These are phyloP conservation scores for Octonoba sinensis DNA, from an alignment of 2,888 invertebrate genomes.

Conservation along the genomic window DNA sequence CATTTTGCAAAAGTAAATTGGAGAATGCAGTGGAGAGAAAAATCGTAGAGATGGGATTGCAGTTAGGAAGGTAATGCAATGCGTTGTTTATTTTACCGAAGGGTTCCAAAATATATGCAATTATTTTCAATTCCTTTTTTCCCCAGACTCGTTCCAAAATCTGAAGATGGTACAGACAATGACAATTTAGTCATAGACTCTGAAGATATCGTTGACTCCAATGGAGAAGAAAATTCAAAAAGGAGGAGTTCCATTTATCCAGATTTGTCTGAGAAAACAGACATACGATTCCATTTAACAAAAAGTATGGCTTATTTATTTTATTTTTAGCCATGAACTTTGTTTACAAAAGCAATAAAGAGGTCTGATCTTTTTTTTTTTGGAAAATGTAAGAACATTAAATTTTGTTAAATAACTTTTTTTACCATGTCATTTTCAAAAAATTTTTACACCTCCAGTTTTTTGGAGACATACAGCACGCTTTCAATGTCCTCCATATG, in stretches of 20 bases:
- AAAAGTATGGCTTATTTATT: constrained; percentile 64
- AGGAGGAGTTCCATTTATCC: constrained; percentile 44
- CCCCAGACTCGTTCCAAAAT: constrained; percentile 28
- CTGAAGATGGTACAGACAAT: constrained; percentile 32
- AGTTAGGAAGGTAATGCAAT: constrained; percentile 68
- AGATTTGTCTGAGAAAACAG: constrained; percentile 67
- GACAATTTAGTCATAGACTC: constrained; percentile 65
- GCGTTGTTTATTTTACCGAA: background rate
- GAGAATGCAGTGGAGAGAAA: constrained; percentile 71
- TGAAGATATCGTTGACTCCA: constrained; percentile 60
- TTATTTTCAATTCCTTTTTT: constrained; percentile 1
- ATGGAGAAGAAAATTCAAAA: constrained; percentile 22
- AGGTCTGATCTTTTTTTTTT: no score
- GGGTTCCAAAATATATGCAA: background rate
- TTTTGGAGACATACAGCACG: no score
- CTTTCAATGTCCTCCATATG: no score
- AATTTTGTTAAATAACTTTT: no score
- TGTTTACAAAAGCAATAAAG: background rate
- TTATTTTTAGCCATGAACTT: background rate
- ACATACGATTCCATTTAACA: constrained; percentile 68
- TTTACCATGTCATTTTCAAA: no score
- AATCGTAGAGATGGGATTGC: constrained; percentile 71
- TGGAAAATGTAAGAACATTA: no score
- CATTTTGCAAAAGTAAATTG: constrained; percentile 70
- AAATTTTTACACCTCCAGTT: no score